phyloP scores from a whole-genome alignment of 2,113 vertebrate genomes.

The Pteronura brasiliensis region DNA sequence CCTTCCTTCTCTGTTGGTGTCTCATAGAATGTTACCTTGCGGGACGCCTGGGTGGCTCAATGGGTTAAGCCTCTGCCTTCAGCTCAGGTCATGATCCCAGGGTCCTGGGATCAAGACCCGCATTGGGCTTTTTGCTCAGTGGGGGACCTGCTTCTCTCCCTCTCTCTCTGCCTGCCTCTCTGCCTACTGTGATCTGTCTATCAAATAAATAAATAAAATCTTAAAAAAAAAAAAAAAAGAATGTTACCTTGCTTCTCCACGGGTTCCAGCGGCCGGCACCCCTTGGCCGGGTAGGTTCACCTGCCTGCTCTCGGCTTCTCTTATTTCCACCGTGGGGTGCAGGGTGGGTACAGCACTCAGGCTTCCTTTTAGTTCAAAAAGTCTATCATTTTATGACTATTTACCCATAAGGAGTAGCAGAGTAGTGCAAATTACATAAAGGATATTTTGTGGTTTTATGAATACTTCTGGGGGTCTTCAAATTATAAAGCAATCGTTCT shows the following conservation, averaged over 20 bases:
- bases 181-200: too few species aligned
- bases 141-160: too few species aligned
- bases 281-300: not conserved
- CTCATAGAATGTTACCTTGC: too few species aligned
- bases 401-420: not conserved
- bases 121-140: too few species aligned
- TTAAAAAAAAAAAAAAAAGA: too few species aligned
- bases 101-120: too few species aligned
- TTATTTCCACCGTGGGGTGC: not conserved
- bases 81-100: too few species aligned
- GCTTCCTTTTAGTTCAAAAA: not conserved
- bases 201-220: too few species aligned
- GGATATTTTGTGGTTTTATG: not conserved
- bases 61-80: too few species aligned
- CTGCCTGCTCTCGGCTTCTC: not conserved
- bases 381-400: not conserved
- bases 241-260: not conserved
- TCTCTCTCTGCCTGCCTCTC: too few species aligned
- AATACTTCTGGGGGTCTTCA: not conserved
- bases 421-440: not conserved
- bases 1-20: not conserved
- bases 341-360: not conserved
- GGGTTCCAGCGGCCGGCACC: not conserved
- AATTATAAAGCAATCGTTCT: not conserved
- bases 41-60: too few species aligned